Base-by-base conservation (phyloP, 1,140 invertebrate genomes). In the Druon quercuslanigerum region DNA sequence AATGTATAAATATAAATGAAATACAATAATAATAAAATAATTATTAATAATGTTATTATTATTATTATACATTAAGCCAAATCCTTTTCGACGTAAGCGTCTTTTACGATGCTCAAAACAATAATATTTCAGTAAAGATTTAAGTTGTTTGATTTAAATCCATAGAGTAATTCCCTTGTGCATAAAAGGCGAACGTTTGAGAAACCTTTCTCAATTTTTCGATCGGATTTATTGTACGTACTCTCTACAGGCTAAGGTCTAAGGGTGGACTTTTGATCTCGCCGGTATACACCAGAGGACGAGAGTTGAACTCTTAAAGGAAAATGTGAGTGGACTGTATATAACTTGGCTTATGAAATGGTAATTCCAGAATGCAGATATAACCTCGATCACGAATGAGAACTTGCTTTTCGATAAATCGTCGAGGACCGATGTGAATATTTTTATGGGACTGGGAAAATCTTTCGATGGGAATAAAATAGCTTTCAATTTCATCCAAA, bases 291-390 rank as follows among this genome's bases (percentile, higher is more conserved):
- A 66, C 33, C 33, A 66, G 60, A 66, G 60, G 60, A 40, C 33
- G 25, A 33, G 40, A 46, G 25, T 66, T 66, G 60, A 66, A 33
- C 25, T 46, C 25, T 66, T 66, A 66, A 46, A 66, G 60, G 33
- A 66, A 66, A 66, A 66, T 66, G 40, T 66, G 12, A 66, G 60
- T 66, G 60, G 60, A 66, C 40, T 66, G 60, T 33, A 66, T 66
- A 46, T 66, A 66, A 66, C 14, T 66, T 66, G 20, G 60, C 60
- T 66, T 66, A 66, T 66, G 60, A 66, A 66, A 66, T 66, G 60
- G 60, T 66, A 66, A 66, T 66, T 66, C 40, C 25, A 40, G 25
- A 66, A 46, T 66, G n/a, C 25, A 40, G 25, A 66, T 66, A 66
- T 33, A 66, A 66, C 33, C 25, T n/a, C 25, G 16, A 66, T 25